Conservation (phyloP, 2,113 vertebrate genomes). For the Scatophagus argus region DNA sequence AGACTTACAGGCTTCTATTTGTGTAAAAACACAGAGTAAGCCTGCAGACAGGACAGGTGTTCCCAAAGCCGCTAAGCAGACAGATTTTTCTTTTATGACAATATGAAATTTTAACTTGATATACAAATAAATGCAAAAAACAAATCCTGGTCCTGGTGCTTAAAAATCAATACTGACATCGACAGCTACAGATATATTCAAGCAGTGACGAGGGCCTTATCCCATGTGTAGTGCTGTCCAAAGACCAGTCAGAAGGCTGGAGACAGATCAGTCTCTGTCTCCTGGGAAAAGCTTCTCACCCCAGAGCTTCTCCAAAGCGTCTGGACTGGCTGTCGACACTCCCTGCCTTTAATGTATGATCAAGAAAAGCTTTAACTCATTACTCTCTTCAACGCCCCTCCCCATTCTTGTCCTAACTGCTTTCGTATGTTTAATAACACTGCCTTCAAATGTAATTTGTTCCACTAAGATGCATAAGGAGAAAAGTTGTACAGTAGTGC, state of each 20-base stretch:
- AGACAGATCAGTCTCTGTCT: conserved; percentile 73
- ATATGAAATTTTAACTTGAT: neutral
- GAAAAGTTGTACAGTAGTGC: conserved; percentile 58
- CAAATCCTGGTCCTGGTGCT: neutral
- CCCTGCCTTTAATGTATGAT: conserved; percentile 83
- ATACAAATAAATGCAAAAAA: neutral
- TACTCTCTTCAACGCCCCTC: conserved; percentile 72
- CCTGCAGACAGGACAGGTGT: neutral
- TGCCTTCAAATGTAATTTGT: conserved; percentile 81
- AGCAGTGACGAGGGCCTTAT: conserved; percentile 33
- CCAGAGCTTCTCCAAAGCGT: conserved; percentile 77
- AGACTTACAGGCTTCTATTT: neutral
- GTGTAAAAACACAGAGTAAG: neutral
- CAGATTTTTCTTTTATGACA: neutral
- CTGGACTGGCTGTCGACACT: conserved; percentile 80
- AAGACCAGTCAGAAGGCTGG: conserved; percentile 61
- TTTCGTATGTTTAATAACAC: conserved; percentile 81
- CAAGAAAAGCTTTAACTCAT: conserved; percentile 82
- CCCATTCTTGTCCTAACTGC: conserved; percentile 78
- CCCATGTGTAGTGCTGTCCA: conserved; percentile 39
- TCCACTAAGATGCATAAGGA: conserved; percentile 73
- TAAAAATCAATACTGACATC: conserved; percentile 4
- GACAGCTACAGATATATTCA: conserved; percentile 22
- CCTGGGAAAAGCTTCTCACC: conserved; percentile 70
- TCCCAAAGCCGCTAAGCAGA: neutral